These are phyloP conservation scores for Muraenolepis orangiensis DNA, from an alignment of 2,797 vertebrate genomes.

Conservation along the genomic window DNA sequence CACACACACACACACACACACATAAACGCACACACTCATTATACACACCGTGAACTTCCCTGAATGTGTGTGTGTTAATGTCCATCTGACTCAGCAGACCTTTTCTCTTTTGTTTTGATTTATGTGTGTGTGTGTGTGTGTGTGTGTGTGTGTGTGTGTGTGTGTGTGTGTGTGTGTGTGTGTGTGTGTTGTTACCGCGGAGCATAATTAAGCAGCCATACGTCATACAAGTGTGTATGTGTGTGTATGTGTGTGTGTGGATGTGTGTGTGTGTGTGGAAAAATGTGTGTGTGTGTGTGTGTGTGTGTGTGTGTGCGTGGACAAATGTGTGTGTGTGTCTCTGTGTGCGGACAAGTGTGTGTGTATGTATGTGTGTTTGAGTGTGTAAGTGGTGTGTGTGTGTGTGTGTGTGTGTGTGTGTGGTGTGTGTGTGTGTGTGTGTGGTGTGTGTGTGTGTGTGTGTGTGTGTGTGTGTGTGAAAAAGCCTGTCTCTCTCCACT, in stretches of 20 bases:
- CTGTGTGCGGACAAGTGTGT: too few species aligned
- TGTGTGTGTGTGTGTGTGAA: conserved; percentile 12
- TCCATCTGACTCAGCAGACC: not conserved
- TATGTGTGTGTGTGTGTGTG: conserved; percentile 7
- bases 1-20: too few species aligned
- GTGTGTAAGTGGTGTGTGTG: too few species aligned
- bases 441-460: too few species aligned
- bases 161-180: conserved; percentile 7
- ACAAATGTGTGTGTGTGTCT: too few species aligned
- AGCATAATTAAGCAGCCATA: conserved; percentile 7
- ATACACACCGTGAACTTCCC: too few species aligned
- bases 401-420: conserved; percentile 7
- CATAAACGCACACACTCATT: too few species aligned
- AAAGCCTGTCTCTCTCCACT: conserved; percentile 47
- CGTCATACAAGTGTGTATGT: conserved; percentile 4
- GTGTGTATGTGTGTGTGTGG: too few species aligned
- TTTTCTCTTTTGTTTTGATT: not conserved
- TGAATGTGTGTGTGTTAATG: conserved; percentile 19
- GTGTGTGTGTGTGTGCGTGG: too few species aligned
- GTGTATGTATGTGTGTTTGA: too few species aligned
- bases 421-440: too few species aligned
- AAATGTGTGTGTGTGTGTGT: conserved; percentile 12
- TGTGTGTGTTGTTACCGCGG: not conserved
- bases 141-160: conserved; percentile 1
- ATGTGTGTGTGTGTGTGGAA: too few species aligned